Evolutionary conservation across 2,113 vertebrate genomes (phyloP), one percentile per base, ranked within the genome.

Genomic region (Stomatorhinus ivindoensis): DNA sequence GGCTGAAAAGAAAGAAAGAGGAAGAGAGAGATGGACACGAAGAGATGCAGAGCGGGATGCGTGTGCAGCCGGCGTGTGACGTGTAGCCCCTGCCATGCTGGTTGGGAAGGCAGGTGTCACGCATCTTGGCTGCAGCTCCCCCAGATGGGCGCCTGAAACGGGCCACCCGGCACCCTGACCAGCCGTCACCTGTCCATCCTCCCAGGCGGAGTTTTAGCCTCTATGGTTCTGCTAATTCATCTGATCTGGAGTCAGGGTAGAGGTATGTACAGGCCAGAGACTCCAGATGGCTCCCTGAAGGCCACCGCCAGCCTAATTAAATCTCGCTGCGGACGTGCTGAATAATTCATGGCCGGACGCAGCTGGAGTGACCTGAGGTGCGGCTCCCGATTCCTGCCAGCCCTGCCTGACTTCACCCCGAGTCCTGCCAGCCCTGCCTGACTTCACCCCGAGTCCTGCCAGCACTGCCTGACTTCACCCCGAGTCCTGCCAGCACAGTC

Each of bases 1-100:
- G 91, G 92, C 55, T 92, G 93, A 92, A 93, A 90, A 91, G 93
- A 92, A 42, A 88, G 83, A 90, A 80, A 11, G 73, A 89, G 65
- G 39, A 82, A 44, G 53, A 87, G 58, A 3, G 88, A 91, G 91
- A 91, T 39, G 31, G 69, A 39, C 13, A 39, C 0, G 3, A 76
- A 76, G 5, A 15, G 69, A 35, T 15, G 31, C 11, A 76, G 69
- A 39, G 13, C 9, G 31, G 69, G 69, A 39, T 76, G 35, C n/a
- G 11, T 73, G 10, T 4, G n/a, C 11, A 73, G 65, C 7, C 3
- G n/a, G 65, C 1, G 31, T 76, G 31, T 1, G 11, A 11, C 8
- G 21, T 8, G 31, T 0, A 4, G 31, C 31, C 69, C 3, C 31
- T 2, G 10, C 69, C 31, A 17, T 1, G 4, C 58, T 3, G 24